A percentile compares a stretch with the other conserved stretches of the same genome.
Conservation (phyloP, 2,797 vertebrate genomes). For the Trematomus bernacchii region DNA sequence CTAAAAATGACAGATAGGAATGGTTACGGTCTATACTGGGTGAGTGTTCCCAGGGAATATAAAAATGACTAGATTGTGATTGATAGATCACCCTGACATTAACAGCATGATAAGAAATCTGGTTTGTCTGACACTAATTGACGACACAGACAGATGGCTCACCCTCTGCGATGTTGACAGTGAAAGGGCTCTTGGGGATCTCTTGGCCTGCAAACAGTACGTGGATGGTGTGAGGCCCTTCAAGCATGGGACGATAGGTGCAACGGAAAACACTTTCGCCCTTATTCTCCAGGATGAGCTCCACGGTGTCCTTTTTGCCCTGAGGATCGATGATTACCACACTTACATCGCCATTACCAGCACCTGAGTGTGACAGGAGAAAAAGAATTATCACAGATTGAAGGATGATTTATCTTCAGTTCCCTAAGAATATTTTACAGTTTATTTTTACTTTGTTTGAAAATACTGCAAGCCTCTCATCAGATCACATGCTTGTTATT, state of each 20-base stretch:
- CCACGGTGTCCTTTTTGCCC: conserved; percentile 93
- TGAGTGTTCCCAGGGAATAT: conserved; percentile 53
- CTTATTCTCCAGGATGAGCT: conserved; percentile 95
- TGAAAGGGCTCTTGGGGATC: conserved; percentile 93
- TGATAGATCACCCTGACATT: conserved; percentile 54
- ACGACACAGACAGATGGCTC: conserved; percentile 68
- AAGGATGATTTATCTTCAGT: background rate
- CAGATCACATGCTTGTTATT: conserved; percentile 5
- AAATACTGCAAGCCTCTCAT: background rate
- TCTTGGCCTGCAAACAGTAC: conserved; percentile 92
- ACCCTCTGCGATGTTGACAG: conserved; percentile 94
- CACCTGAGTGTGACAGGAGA: conserved; percentile 81
- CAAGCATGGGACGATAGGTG: conserved; percentile 91
- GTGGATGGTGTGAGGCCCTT: conserved; percentile 91
- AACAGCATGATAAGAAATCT: conserved; percentile 63
- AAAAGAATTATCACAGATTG: background rate
- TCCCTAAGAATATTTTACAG: background rate
- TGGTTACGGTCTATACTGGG: conserved; percentile 60
- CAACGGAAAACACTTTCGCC: conserved; percentile 96
- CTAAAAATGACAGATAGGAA: conserved; percentile 85
- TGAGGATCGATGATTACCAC: conserved; percentile 96
- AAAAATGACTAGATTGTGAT: conserved; percentile 59
- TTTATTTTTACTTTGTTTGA: background rate
- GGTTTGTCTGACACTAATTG: conserved; percentile 70
- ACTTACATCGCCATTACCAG: conserved; percentile 93